Evolutionary conservation across 2,888 invertebrate genomes (phyloP), one percentile per base, ranked within the genome.

Genomic region (Proisotoma minuta): DNA sequence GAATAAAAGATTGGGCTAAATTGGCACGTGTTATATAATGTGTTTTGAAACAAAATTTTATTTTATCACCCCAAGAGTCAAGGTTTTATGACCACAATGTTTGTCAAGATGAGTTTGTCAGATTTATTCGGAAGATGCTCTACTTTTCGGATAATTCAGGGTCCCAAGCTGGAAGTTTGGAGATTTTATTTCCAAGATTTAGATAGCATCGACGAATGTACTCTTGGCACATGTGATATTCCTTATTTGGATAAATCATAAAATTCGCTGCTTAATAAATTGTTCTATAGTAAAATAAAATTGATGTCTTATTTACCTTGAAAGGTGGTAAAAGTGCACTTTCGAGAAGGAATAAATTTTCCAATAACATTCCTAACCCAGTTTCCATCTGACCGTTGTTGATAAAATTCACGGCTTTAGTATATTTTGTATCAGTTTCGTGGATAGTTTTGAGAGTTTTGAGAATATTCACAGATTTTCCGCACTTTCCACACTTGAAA

Each of bases 191-290:
- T 52, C 89, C 89, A 69, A 84, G 78, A 59, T 85, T 80, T 2
- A 89, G 78, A 78, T 86, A 82, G 71, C 87, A 87, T 54, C 85
- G 82, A 70, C 86, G 82, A 15, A 87, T 78, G 56, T 85, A 84
- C 76, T 89, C 87, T 63, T 87, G 87, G 75, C 87, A 88, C 53
- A 87, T 80, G 74, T 87, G 85, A 76, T 86, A 88, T 69, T 89
- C 89, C n/a, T n/a, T n/a, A n/a, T n/a, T n/a, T n/a, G n/a, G n/a
- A n/a, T n/a, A n/a, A n/a, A n/a, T n/a, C n/a, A n/a, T n/a, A n/a
- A n/a, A n/a, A n/a, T n/a, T n/a, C n/a, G n/a, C n/a, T 8, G 34
- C 34, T 10, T 34, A 10, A 34, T 8, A 34, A 34, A 34, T 34
- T 34, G 8, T 34, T 34, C 34, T 15, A 10, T 34, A 34, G 15